Base-by-base conservation (phyloP, 1,140 invertebrate genomes). In the Bombus turneri region DNA sequence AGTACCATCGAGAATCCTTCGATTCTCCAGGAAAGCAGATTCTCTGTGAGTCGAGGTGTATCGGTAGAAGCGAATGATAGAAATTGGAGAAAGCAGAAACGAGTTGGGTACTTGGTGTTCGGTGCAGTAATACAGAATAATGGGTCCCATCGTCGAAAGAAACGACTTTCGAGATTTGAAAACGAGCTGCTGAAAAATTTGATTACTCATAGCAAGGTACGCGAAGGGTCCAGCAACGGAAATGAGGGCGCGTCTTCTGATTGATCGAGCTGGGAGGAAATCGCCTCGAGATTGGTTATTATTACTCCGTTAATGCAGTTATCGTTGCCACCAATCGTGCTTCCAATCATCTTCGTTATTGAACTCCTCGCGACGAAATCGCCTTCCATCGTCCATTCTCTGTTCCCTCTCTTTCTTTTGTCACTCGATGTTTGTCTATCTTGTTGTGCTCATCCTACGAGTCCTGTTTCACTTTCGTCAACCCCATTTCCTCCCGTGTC, bases 221-320 rank as follows among this genome's bases (percentile, higher is more conserved):
- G 66, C 77, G 87, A 88, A 71, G 84, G 88, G 86, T 66, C 86
- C 80, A 34, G 77, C 34, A 81, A 72, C 92, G 94, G 93, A 94
- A 95, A 94, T 93, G 92, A 92, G 92, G 91, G 91, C 92, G 94
- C 91, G 93, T 91, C 91, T 94, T 94, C 92, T 94, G 94, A 95
- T 95, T 95, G 93, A 93, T 91, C 91, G 92, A 92, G 89, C 87
- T 88, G 82, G 88, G 93, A 94, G 94, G 93, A 94, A 95, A 95
- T 95, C 93, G 91, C 92, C 91, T 92, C 91, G 94, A 95, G 92
- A 95, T 95, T 95, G 94, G 94, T 95, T 95, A 95, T 95, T 95
- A 95, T 95, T 95, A 95, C 92, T 91, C 90, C 88, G 93, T 92
- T 94, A 94, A 94, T 91, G 86, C 91, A 91, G 91, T 94, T 94